Evolutionary conservation across 2,113 vertebrate genomes (phyloP), one percentile per base, ranked within the genome.

Genomic region (Barbus barbus): DNA sequence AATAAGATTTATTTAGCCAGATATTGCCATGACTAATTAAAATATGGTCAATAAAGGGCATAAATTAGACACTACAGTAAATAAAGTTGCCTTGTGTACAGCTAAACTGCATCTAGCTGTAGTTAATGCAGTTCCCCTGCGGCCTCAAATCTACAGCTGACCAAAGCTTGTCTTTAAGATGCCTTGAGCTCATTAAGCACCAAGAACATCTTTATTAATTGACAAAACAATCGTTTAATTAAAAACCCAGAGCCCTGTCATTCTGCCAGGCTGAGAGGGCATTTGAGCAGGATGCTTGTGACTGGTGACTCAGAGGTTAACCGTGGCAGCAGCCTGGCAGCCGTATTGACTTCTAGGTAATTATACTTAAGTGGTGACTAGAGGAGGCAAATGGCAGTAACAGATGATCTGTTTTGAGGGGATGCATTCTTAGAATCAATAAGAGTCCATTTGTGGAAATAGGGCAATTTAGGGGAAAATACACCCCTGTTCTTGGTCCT

Each of bases 391-490:
- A 89, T 91, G 91, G 92, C 89, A 95, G 90, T 92, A 94, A 93
- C 84, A 91, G 85, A 92, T 92, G 92, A 93, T 91, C 92, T 94
- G 82, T 88, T 91, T 90, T 88, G 82, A 90, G 92, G 89, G 93
- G 89, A 90, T 88, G 81, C 82, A 92, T 93, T 94, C 88, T 85
- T 86, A 94, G 91, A 95, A 95, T 96, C 95, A 94, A 95, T 95
- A 93, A 73, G 88, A 92, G 91, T 92, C 90, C 89, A 94, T 94
- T 94, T 93, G 88, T 86, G 88, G 91, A 95, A 94, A 88, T 91
- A 86, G 85, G 87, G 89, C 85, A 93, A 90, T 93, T 93, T 93
- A 88, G 89, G 71, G 69, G 89, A 85, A 93, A 93, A 94, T 90
- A 92, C 79, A 28, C 87, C 77, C 78, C 87, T 91, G 83, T 86